Evolutionary conservation across 2,797 vertebrate genomes (phyloP).

Genomic region (Limosa lapponica): DNA sequence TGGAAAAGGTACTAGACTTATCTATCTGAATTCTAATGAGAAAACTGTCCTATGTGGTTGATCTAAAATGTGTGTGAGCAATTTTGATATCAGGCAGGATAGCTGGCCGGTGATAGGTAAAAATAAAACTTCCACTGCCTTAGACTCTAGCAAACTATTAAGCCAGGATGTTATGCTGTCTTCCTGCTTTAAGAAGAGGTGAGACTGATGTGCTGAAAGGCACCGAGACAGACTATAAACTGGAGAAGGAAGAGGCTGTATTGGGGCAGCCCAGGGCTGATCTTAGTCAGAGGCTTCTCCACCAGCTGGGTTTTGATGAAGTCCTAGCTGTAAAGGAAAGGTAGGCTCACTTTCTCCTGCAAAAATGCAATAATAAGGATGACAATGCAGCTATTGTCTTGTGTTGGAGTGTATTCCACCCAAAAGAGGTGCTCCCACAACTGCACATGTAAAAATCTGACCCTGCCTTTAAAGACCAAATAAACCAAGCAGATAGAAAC

Average conservation of each 20-base stretch:
- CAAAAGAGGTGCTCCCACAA: neutral
- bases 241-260: neutral
- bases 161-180: neutral
- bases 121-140: neutral
- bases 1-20: neutral
- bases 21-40: neutral
- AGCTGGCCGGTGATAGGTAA: neutral
- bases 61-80: neutral
- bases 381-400: neutral
- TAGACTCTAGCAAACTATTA: neutral
- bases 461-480: neutral
- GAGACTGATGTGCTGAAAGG: neutral
- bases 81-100: neutral
- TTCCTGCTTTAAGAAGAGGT: neutral
- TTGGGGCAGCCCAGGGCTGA: neutral
- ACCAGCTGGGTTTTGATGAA: neutral
- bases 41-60: neutral
- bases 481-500: neutral
- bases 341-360: neutral
- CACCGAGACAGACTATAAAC: neutral
- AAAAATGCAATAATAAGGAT: neutral
- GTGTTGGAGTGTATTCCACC: fast-evolving
- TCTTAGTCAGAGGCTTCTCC: neutral
- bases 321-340: neutral
- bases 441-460: neutral